Base-by-base conservation (phyloP, 2,113 vertebrate genomes). In the Camelus dromedarius region DNA sequence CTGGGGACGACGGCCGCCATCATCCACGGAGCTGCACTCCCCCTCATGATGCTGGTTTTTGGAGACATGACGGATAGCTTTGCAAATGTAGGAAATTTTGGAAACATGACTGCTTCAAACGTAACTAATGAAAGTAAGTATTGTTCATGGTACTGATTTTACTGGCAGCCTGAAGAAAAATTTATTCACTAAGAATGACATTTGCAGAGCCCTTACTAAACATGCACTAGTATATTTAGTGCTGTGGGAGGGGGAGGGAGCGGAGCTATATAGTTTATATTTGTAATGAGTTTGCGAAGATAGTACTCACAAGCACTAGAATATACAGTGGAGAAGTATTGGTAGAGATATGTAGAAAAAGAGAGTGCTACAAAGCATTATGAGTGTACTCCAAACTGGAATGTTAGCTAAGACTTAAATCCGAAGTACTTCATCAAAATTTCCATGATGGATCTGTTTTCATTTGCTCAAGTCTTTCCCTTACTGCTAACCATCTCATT, bases 31-130 rank as follows among this genome's bases (percentile, higher is more conserved):
- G 96, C 98, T 22, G 97, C 98, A 16, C 98, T 99, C 14, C 99
- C 99, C 30, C 15, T 99, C 83, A 99, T 98, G 50, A 99, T 99
- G 97, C 62, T 99, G 13, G 98, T 99, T 96, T 99, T 99, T 98
- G 99, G 99, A 77, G 98, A 99, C 0, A 99, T 99, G 99, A 99
- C 99, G 0, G 99, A 99, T 97, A 99, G 97, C 90, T 99, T 99
- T 97, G 94, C 99, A 73, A 0, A 0, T 1, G 24, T 82, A 87
- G 95, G 91, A 67, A 87, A 28, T 2, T 0, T 4, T 1, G 0
- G 0, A 38, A 1, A 24, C 0, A 0, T 0, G 3, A 16, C 1
- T 82, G 0, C 1, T 11, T 0, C 18, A 62, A 52, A 82, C 13
- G 0, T 1, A 0, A 60, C 8, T 35, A 24, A 22, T 88, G 0